Base-by-base conservation (phyloP, 2,797 vertebrate genomes). In the Phoebastria nigripes region DNA sequence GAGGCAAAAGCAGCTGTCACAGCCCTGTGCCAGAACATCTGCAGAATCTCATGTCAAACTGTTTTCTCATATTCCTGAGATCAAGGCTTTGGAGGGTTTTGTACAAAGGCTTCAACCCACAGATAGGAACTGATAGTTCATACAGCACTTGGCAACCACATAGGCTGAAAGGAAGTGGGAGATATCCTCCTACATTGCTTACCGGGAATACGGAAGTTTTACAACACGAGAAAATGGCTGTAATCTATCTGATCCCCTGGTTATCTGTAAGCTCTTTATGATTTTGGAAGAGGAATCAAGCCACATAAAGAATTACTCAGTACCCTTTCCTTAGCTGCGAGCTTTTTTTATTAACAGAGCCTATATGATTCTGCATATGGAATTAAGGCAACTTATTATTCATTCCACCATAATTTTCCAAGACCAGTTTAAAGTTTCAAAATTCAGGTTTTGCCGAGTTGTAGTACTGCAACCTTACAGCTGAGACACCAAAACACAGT, bases 121-220 rank as follows among this genome's bases (percentile, higher is more conserved):
- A 91, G 87, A 97, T 91, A 95, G 79, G 58, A 95, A 94, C 82
- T 54, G 92, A 94, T 66, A 93, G 80, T 62, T 88, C 93, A 82
- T 79, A 41, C 16, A 73, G 85, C 73, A 90, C 80, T 89, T 74
- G 73, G 89, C 80, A 97, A 73, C 37, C 5, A 2, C 55, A 42
- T 41, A 85, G 79, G 88, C 80, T 84, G 70, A 94, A 95, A 95
- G 93, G 93, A 96, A 96, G 86, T 56, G 70, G 66, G 73, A 95
- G 91, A 89, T 55, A 88, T 61, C 93, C 93, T 94, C 93, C 96
- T 93, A 92, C 95, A 82, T 6, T 31, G 70, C 85, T 90, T 77
- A 82, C 80, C n/a, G 35, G 81, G 78, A 93, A 97, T 92, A 95
- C 8, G 0, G 73, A 95, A 78, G 51, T 94, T 93, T 92, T 95